Base-by-base conservation (phyloP, 1,140 invertebrate genomes). In the Drosophila serrata region DNA sequence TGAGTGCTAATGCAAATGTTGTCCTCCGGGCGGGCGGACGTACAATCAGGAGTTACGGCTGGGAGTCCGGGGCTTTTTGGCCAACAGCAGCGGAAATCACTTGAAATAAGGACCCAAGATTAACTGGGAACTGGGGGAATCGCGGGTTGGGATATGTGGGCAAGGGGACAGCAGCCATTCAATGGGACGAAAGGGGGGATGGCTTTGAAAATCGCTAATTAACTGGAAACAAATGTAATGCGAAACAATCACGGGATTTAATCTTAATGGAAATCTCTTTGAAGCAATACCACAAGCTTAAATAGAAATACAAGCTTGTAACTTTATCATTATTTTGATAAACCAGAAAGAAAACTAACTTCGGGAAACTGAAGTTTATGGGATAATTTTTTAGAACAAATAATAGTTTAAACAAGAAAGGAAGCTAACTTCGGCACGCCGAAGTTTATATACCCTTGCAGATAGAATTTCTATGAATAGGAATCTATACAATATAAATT, bases 1-100 rank as follows among this genome's bases (percentile, higher is more conserved):
- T 86, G 72, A 87, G 79, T 79, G 82, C 69, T 64, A 64, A 88
- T 87, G 84, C 82, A 87, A 87, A 87, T 87, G 82, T 84, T 68
- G 75, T 79, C 77, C 67, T 62, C 37, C 59, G 42, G 68, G 61
- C 61, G 63, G 59, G 62, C 64, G 68, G 49, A 51, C 57, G 63
- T 60, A 62, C 57, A 78, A 70, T 72, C 73, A 61, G 60, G 33
- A 75, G 45, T 29, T 19, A 51, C 29, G 69, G 42, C 15, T 19
- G 19, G n/a, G 31, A 27, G 51, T 24, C 8, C 15, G 27, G 19
- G 11, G 12, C 11, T 19, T 27, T 49, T 33, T 33, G 43, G 65
- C 45, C 45, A 24, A 35, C 19, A 42, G 37, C 31, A 37, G 29
- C 62, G 35, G 51, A 72, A 72, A 72, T 68, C 35, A 49, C 45